Conservation (phyloP, 2,888 invertebrate genomes). For the Nephrotoma flavescens region DNA sequence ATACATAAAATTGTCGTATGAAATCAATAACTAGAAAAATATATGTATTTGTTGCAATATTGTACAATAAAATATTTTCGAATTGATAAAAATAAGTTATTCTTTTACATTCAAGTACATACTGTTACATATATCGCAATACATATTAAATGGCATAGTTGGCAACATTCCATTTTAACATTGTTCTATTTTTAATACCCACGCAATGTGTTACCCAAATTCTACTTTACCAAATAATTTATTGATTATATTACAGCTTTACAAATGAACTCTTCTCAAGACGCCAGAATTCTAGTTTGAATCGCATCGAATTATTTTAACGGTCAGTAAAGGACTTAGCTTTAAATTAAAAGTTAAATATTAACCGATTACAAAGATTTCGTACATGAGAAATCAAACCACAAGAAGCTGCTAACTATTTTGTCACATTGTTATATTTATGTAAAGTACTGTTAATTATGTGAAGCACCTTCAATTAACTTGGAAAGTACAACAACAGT, state of each 20-base stretch:
- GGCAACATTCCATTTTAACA: not conserved
- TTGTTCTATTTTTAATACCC: not conserved
- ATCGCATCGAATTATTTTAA: not conserved
- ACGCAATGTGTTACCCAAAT: not conserved
- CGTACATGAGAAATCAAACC: not conserved
- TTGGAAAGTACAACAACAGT: not conserved
- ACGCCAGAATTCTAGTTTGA: not conserved
- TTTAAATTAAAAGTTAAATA: not conserved
- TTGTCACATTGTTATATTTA: not conserved
- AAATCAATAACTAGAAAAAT: no score
- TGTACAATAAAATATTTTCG: no score
- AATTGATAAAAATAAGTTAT: no score
- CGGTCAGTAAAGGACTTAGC: not conserved
- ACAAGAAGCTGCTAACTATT: not conserved
- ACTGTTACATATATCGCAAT: no score
- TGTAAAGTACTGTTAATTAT: not conserved
- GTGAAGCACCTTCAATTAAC: not conserved
- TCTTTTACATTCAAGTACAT: no score
- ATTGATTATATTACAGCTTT: not conserved
- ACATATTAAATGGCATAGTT: not conserved
- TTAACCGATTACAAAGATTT: not conserved
- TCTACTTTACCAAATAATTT: not conserved
- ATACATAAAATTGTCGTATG: no score
- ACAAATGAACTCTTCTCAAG: not conserved
- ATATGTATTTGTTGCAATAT: no score